Percentiles rank a stretch among this genome's conserved stretches.
These are phyloP conservation scores for Neotoxoptera formosana DNA, from an alignment of 1,140 invertebrate species.

Conservation along the genomic window DNA sequence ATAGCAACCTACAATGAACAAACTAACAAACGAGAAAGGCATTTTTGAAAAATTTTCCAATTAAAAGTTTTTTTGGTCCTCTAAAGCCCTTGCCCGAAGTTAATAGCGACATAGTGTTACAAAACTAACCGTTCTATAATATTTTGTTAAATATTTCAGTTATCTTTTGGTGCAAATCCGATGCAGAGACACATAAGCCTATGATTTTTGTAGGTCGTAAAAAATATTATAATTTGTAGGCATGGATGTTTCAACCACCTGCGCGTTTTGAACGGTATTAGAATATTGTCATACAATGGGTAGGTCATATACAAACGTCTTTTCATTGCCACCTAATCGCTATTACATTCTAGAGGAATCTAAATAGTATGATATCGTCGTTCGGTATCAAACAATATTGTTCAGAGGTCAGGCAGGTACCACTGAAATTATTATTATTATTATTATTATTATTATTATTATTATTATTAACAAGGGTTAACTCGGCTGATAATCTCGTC, in stretches of 20 bases:
- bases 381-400: constrained; percentile 11
- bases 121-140: neutral
- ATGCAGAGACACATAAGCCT: neutral
- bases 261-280: neutral
- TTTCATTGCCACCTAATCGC: neutral
- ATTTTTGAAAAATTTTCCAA: neutral
- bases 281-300: neutral
- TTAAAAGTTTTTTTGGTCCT: neutral
- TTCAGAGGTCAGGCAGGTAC: neutral
- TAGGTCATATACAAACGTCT: neutral
- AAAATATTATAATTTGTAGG: neutral
- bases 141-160: neutral
- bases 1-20: neutral
- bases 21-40: neutral
- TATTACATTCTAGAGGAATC: neutral
- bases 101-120: neutral
- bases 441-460: neutral
- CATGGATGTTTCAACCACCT: neutral
- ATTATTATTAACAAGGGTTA: constrained; percentile 18
- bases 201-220: neutral
- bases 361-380: neutral
- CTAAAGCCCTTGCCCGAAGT: neutral
- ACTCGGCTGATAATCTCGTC: neutral
- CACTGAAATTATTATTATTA: neutral
- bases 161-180: neutral